Conservation (phyloP, 2,113 vertebrate genomes). For the Poeciliopsis turrubarensis region DNA sequence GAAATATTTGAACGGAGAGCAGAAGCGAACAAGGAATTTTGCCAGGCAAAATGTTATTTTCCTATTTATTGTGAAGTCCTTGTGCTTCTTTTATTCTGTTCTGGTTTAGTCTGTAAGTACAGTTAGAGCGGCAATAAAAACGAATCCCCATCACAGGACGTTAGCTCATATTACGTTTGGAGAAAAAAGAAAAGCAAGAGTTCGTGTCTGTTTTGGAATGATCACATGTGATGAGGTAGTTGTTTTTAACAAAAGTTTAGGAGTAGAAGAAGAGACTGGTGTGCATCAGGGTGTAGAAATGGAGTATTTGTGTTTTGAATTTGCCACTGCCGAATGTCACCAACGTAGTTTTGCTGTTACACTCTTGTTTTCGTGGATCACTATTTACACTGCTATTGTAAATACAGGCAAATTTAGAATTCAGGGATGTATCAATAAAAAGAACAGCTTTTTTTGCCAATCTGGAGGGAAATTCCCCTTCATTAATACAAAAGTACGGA, state of each 20-base stretch:
- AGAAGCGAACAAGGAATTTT: slow-evolving; percentile 67
- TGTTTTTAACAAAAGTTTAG: slow-evolving; percentile 47
- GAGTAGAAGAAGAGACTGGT: slow-evolving; percentile 49
- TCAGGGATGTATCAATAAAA: slow-evolving; percentile 63
- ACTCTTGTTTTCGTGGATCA: slow-evolving; percentile 68
- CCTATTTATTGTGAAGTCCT: slow-evolving; percentile 82
- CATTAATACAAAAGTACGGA: slow-evolving; percentile 13
- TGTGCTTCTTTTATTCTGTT: slow-evolving; percentile 60
- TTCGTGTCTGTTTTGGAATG: slow-evolving; percentile 34
- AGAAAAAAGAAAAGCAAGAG: neutral
- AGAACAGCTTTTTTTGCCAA: neutral
- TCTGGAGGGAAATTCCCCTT: neutral
- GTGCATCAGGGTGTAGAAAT: slow-evolving; percentile 69
- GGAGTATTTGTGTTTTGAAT: slow-evolving; percentile 60
- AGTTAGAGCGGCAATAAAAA: slow-evolving; percentile 63
- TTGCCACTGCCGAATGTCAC: slow-evolving; percentile 68
- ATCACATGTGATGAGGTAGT: slow-evolving; percentile 33
- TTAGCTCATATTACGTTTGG: slow-evolving; percentile 33
- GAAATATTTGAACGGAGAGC: slow-evolving; percentile 62
- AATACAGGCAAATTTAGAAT: slow-evolving; percentile 58
- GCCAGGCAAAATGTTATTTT: slow-evolving; percentile 72
- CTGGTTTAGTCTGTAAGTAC: slow-evolving; percentile 59
- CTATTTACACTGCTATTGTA: slow-evolving; percentile 66
- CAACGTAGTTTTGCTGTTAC: slow-evolving; percentile 59
- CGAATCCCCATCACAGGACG: slow-evolving; percentile 24